Conservation (phyloP, 35 echinoderm and acorn worm genomes). For the Hemicentrotus pulcherrimus region DNA sequence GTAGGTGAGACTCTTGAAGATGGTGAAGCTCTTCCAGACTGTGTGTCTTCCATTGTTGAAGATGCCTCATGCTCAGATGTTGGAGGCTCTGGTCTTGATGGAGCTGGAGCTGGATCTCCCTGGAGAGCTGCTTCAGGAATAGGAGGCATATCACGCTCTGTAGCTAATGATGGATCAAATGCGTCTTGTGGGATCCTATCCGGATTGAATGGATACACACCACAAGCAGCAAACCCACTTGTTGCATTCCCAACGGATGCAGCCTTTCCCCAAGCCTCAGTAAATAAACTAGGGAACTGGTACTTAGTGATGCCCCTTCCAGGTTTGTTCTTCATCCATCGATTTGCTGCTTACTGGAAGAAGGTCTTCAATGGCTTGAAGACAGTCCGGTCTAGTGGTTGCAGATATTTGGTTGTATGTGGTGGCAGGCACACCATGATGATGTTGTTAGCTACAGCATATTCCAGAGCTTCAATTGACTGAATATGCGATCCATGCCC, state of each 20-base stretch:
- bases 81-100: no score
- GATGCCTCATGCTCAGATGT: no score
- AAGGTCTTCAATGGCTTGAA: conserved; percentile 55
- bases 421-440: conserved; percentile 55
- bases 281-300: conserved; percentile 55
- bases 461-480: conserved; percentile 6
- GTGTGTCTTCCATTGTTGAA: no score
- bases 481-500: conserved; percentile 55
- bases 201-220: conserved; percentile 66
- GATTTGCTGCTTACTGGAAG: conserved; percentile 59
- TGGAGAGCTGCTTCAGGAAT: not conserved
- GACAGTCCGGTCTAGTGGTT: conserved; percentile 57
- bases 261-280: conserved; percentile 59
- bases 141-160: conserved; percentile 41
- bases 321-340: conserved; percentile 36
- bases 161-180: conserved; percentile 16
- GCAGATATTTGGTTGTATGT: conserved; percentile 62
- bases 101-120: not conserved
- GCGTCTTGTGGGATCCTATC: conserved; percentile 59
- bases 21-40: no score
- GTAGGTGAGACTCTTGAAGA: no score
- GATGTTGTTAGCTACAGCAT: conserved; percentile 44
- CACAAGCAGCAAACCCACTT: conserved; percentile 51
- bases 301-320: conserved; percentile 57
- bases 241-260: conserved; percentile 53